Percentiles rank a stretch among this genome's conserved stretches.
Evolutionary conservation across 2,888 invertebrate species (phyloP).

Genomic region (Synergus gifuensis): DNA sequence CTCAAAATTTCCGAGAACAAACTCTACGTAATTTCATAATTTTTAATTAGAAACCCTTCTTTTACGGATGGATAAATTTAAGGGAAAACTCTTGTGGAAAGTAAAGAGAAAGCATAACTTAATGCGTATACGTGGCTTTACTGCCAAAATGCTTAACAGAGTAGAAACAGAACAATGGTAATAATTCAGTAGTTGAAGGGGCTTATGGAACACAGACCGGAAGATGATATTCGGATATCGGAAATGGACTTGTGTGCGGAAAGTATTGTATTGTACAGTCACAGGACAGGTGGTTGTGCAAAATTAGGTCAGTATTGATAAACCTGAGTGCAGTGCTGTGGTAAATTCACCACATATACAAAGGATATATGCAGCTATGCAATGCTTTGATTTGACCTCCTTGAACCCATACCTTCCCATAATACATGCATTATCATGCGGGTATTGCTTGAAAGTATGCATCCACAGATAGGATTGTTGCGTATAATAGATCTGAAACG

Average conservation of each 20-base stretch:
- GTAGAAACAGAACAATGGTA: background rate
- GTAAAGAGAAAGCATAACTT: background rate
- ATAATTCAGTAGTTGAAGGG: constrained; percentile 25
- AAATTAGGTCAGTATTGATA: constrained; percentile 58
- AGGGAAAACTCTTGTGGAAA: background rate
- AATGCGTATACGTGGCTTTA: background rate
- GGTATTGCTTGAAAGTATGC: constrained; percentile 19
- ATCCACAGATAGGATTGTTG: constrained; percentile 33
- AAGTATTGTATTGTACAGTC: constrained; percentile 12
- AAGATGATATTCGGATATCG: constrained; percentile 33
- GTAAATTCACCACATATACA: constrained; percentile 52
- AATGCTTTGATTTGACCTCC: constrained; percentile 49
- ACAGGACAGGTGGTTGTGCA: constrained; percentile 42
- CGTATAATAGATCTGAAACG: constrained; percentile 36
- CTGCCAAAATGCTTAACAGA: background rate
- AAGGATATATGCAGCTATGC: constrained; percentile 48
- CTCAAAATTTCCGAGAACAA: background rate
- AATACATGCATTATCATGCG: constrained; percentile 36
- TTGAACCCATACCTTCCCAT: constrained; percentile 38
- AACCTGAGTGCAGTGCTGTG: constrained; percentile 53
- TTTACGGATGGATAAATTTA: background rate
- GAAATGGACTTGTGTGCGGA: constrained; percentile 32
- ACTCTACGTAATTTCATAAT: background rate
- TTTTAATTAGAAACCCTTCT: constrained; percentile 1
- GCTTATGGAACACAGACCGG: constrained; percentile 29